Percentiles rank a stretch among this genome's conserved stretches.
phyloP scores from a whole-genome alignment of 2,797 vertebrate species.

The Synaphobranchus kaupii region DNA sequence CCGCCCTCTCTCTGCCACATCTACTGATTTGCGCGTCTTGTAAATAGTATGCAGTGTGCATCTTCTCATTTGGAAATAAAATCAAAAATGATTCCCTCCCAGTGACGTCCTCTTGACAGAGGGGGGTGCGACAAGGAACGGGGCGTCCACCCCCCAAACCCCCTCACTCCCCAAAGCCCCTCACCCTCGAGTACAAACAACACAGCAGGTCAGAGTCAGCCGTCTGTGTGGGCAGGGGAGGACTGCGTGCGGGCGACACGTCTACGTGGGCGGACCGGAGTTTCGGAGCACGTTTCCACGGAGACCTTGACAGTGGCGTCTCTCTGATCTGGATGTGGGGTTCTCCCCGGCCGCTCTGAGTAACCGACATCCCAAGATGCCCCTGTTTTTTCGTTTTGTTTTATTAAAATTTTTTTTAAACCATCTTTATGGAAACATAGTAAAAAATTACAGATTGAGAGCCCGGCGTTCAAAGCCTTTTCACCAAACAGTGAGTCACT shows the following conservation, averaged over 20 bases:
- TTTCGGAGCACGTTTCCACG: constrained; percentile 48
- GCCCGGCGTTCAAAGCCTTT: constrained; percentile 35
- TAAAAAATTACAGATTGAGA: constrained; percentile 39
- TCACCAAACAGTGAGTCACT: constrained; percentile 35
- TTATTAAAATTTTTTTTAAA: constrained; percentile 26
- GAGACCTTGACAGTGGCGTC: constrained; percentile 45
- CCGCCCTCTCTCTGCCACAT: too few relatives aligned
- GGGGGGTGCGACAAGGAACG: too few relatives aligned
- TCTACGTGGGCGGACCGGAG: constrained; percentile 41
- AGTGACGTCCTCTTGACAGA: too few relatives aligned
- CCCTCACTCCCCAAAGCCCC: too few relatives aligned
- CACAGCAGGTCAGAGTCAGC: neutral
- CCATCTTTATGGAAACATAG: constrained; percentile 51
- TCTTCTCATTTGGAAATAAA: too few relatives aligned
- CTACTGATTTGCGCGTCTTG: too few relatives aligned
- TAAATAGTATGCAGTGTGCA: too few relatives aligned
- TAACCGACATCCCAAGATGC: constrained; percentile 39
- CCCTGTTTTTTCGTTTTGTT: neutral
- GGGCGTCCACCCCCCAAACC: too few relatives aligned
- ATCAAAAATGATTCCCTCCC: too few relatives aligned
- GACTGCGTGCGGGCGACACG: neutral
- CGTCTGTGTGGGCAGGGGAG: neutral
- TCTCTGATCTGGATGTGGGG: constrained; percentile 37
- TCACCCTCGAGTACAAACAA: neutral
- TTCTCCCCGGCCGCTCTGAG: constrained; percentile 42